Evolutionary conservation across 2,888 invertebrate species (phyloP), one percentile per base, ranked within the genome.

Genomic region (Parnassius glacialis): DNA sequence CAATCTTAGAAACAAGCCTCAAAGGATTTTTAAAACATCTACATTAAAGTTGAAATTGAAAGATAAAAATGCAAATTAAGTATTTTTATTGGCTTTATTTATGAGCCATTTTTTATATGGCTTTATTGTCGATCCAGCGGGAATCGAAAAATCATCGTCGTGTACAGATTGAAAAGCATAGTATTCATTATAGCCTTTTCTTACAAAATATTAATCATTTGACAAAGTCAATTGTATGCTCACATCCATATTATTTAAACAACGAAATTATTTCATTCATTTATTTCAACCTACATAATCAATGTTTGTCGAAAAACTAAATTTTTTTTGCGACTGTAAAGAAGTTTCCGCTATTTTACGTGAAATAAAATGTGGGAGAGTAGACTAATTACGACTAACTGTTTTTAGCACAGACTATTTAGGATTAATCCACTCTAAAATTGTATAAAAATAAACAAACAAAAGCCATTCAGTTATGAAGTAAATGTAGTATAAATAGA

Each of bases 111-210:
- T 61, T 61, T n/a, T 61, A 47, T 47, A 16, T 52, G 52, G 45
- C 20, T 61, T 61, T 52, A 61, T 61, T 57, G 47, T 47, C 52
- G 47, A 61, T 56, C 34, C 57, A 47, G 10, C 25, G 34, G 16
- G 20, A 61, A 61, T 57, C 20, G 20, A 57, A 61, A 57, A 44
- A 41, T 52, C 13, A 43, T 34, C 7, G 45, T 45, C n/a, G 11
- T 16, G 42, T n/a, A 52, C 56, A 57, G 45, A 45, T 52, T 51
- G 51, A 44, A 56, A 13, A 52, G 12, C 42, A 13, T 12, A 7
- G 51, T 20, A 12, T 43, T 52, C 16, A 43, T 20, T 9, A 20
- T 41, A n/a, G 20, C 20, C 1, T 20, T 20, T 20, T 47, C 34
- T 43, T 43, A 43, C 43, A 43, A 9, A 54, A 54, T 20, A 20